Conservation (phyloP, 2,113 vertebrate species). For the Anarrhichthys ocellatus region DNA sequence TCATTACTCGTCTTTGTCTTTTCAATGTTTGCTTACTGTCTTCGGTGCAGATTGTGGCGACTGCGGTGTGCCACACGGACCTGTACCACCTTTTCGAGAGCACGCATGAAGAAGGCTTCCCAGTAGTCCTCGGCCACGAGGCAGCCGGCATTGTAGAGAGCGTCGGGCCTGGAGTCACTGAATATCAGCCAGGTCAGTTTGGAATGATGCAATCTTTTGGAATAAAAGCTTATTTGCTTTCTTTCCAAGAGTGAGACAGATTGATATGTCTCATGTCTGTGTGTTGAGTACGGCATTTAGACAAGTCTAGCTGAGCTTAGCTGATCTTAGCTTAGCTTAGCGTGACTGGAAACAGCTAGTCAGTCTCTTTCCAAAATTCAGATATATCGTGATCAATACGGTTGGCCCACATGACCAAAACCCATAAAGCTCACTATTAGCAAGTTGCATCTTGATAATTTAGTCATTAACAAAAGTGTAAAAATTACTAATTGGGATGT, state of each 20-base stretch:
- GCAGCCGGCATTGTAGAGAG: constrained; percentile 90
- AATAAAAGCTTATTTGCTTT: not conserved
- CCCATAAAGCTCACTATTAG: not conserved
- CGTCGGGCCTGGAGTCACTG: constrained; percentile 86
- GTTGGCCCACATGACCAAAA: not conserved
- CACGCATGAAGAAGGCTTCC: constrained; percentile 75
- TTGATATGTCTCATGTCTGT: not conserved
- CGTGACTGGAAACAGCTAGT: not conserved
- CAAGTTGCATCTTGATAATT: not conserved
- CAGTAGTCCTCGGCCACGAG: constrained; percentile 88
- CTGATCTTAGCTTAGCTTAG: not conserved
- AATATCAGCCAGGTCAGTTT: constrained; percentile 82
- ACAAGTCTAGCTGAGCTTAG: not conserved
- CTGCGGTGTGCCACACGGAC: constrained; percentile 86
- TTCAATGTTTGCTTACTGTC: not conserved
- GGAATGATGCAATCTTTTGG: not conserved
- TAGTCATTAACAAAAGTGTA: not conserved
- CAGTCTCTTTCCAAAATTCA: not conserved
- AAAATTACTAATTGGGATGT: not conserved
- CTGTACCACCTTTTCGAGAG: constrained; percentile 78
- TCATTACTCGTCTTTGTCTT: not conserved
- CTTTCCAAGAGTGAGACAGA: not conserved
- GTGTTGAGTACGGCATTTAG: not conserved
- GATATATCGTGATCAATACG: not conserved
- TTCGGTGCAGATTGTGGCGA: constrained; percentile 85